Base-by-base conservation (phyloP, 1,140 invertebrate genomes). In the Heliothis virescens region DNA sequence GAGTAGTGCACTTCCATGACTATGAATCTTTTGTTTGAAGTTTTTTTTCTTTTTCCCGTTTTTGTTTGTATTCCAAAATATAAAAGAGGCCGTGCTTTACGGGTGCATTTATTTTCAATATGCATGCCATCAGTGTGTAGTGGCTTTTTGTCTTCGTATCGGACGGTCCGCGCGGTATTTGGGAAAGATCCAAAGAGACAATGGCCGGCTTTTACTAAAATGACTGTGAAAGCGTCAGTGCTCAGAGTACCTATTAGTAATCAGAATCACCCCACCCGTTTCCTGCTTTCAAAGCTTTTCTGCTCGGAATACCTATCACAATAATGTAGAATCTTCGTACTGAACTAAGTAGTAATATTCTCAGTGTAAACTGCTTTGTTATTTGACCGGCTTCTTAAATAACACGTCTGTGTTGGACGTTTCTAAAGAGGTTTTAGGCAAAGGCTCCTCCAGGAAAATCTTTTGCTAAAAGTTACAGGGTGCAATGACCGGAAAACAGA, bases 181-280 rank as follows among this genome's bases (percentile, higher is more conserved):
- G 86, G 86, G 84, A 85, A 85, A 85, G 83, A 84, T 87, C 85
- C 85, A 84, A 86, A 84, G 81, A 85, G 85, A 88, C 85, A 86
- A 89, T 86, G 79, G 86, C 80, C 63, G 74, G 80, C 88, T 88
- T 87, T 89, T 83, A 88, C 80, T 75, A 63, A 88, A 89, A 88
- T 88, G 63, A 85, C 77, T 76, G 77, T 53, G 57, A 82, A 57
- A 75, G 16, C 52, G 50, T 48, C 18, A 57, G 29, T 55, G 50
- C n/a, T 34, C 26, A 48, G 52, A 13, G 53, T 29, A 29, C 13
- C 16, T 63, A 5, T 55, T 53, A 34, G 7, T 72, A 50, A 41
- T 72, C 50, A 29, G 55, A 50, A 41, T 72, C 50, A 29, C 10
- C 12, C 21, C 48, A 29, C 57, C 1, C 15, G 15, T 15, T 15